Evolutionary conservation across 2,797 vertebrate species (phyloP), one percentile per base, ranked within the genome.

Genomic region (Peromyscus eremicus): DNA sequence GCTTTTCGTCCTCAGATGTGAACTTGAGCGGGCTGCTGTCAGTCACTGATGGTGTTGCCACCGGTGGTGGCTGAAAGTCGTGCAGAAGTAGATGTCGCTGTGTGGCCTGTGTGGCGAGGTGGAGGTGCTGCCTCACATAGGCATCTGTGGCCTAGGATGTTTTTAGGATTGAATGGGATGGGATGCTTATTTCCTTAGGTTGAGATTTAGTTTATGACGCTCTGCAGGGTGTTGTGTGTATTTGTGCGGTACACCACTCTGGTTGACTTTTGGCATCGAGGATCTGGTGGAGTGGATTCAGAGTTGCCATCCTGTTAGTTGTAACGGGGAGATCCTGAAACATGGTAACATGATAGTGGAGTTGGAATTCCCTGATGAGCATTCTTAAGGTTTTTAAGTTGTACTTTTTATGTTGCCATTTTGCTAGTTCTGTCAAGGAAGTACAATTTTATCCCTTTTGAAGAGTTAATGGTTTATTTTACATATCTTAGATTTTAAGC

Each of bases 221-320:
- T 25, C 86, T 76, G 87, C 29, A 14, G 19, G 9, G 0, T 49
- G 70, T 76, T 52, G 29, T 32, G 14, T 70, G 43, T 43, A 5
- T 70, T n/a, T 82, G 27, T 46, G n/a, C 29, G 5, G 34, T 49
- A 27, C 17, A 23, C 1, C 81, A 43, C 43, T 52, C 32, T 70
- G 70, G 57, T 62, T 34, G 55, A 57, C 46, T 87, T 82, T 85
- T 93, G 94, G 52, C n/a, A 5, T 89, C 27, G 32, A 77, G 81
- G n/a, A 81, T 16, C 70, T 88, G 60, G 43, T 85, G 21, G 79
- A 40, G 64, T 83, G 62, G 77, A 46, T 77, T 89, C 52, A 76
- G 94, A 66, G 68, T 91, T 93, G 88, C 60, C 64, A 34, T 79
- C 89, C 76, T 71, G 34, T 76, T 94, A 11, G 9, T 46, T 94